These are phyloP conservation scores for Habropoda laboriosa DNA, from an alignment of 1,140 invertebrate genomes.

Conservation along the genomic window DNA sequence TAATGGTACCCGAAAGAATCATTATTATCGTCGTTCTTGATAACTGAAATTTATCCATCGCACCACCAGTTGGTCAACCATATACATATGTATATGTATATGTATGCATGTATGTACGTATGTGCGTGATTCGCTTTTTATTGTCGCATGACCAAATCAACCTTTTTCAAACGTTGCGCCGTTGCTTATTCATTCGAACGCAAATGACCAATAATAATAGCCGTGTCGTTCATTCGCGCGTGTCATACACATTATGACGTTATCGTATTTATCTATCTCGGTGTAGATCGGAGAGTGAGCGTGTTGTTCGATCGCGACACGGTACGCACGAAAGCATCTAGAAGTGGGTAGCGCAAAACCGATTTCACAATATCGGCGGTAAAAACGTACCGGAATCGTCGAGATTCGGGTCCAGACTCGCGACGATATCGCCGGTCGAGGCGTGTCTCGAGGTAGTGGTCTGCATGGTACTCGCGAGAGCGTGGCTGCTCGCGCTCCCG, in stretches of 20 bases:
- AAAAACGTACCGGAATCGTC: conserved; percentile 87
- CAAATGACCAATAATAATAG: not conserved
- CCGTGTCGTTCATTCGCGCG: not conserved
- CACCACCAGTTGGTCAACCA: too few relatives aligned
- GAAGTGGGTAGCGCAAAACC: conserved; percentile 79
- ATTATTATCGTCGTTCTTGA: too few relatives aligned
- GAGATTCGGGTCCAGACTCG: conserved; percentile 83
- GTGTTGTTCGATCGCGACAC: conserved; percentile 15
- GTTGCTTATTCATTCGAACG: not conserved
- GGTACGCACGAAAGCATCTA: conserved; percentile 62
- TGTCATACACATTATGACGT: not conserved
- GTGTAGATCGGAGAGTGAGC: conserved; percentile 12
- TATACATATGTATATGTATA: too few relatives aligned
- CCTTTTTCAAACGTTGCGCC: not conserved
- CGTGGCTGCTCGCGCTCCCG: conserved; percentile 79
- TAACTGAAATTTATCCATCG: too few relatives aligned
- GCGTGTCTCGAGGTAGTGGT: conserved; percentile 77
- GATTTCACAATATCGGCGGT: conserved; percentile 84
- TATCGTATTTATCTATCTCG: not conserved
- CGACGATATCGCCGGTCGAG: conserved; percentile 80
- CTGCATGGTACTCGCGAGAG: conserved; percentile 75
- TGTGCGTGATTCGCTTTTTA: conserved; percentile 3
- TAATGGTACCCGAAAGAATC: too few relatives aligned
- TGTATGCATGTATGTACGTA: not conserved
- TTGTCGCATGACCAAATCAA: conserved; percentile 42